Percentiles rank a stretch among this genome's conserved stretches.
phyloP scores from a whole-genome alignment of 2,888 invertebrate genomes.

The Parascotia fuliginaria region DNA sequence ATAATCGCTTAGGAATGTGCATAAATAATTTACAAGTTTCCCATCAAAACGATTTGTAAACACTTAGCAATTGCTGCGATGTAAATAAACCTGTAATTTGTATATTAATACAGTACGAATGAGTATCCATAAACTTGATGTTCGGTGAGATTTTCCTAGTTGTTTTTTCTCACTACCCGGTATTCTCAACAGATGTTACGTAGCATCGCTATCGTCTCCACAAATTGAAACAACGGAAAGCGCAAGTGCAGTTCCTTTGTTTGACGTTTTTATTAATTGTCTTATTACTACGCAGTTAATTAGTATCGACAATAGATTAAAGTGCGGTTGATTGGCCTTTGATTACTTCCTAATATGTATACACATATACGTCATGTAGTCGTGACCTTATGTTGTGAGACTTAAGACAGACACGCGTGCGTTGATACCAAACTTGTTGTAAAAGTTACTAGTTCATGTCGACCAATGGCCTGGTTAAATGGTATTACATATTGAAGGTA shows the following conservation, averaged over 20 bases:
- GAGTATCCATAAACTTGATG: neutral
- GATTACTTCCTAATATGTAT: conserved; percentile 75
- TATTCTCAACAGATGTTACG: conserved; percentile 1
- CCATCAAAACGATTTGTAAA: conserved; percentile 14
- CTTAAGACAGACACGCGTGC: conserved; percentile 3
- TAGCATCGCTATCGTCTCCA: conserved; percentile 6
- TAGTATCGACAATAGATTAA: conserved; percentile 65
- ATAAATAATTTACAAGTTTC: conserved; percentile 13
- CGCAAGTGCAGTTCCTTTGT: conserved; percentile 58
- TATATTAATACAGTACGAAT: conserved; percentile 1
- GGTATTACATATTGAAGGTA: conserved; percentile 1
- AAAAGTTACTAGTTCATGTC: conserved; percentile 8
- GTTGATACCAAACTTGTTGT: conserved; percentile 11
- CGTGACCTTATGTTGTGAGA: conserved; percentile 58
- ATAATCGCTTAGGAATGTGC: conserved; percentile 11
- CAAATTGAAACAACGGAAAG: conserved; percentile 35
- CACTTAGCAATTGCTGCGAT: conserved; percentile 1
- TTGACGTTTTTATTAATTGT: conserved; percentile 48
- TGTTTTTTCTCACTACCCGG: neutral
- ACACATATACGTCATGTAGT: too few relatives aligned
- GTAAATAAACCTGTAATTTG: conserved; percentile 1
- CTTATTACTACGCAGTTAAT: conserved; percentile 54
- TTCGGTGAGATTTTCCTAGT: neutral
- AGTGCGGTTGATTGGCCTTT: conserved; percentile 75
- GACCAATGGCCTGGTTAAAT: neutral